Evolutionary conservation across 2,113 vertebrate species (phyloP), one percentile per base, ranked within the genome.

Genomic region (Natator depressus): DNA sequence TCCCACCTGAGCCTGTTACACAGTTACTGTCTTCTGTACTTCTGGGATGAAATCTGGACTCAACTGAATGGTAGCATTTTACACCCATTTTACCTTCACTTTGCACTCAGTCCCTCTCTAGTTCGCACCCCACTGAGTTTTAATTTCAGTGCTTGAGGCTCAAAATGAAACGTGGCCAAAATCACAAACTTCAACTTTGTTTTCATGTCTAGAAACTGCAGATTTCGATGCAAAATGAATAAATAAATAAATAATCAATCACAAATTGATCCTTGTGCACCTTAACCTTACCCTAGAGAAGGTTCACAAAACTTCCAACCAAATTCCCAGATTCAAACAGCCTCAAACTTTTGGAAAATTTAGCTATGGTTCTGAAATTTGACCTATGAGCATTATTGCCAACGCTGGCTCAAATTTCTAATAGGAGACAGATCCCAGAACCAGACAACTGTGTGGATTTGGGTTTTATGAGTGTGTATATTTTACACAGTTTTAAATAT

Each of bases 371-470:
- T 69, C 42, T 13, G 51, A 10, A 3, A 9, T 27, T 6, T 76
- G 89, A 53, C 87, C 8, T 59, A 0, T 80, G 89, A 46, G 81
- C 65, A 2, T 20, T 17, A 89, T 8, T 89, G 65, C 46, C 75
- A 51, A 13, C 75, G 80, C 80, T 59, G 59, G 91, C 90, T 80
- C 82, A 62, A 25, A 51, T 90, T 87, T 94, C 62, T 96, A 49
- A 62, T 76, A 86, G 62, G 51, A 59, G 57, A 51, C 3, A 25
- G 95, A 54, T 6, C 88, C 8, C 50, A 31, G 27, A 46, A 2
- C 35, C 0, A 0, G 2, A 78, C 79, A 7, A 87, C 79, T 27
- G 80, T 16, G 17, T 53, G 12, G 5, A 6, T 55, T 83, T 57
- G 72, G 69, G 5, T 17, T 89, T 92, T 84, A 11, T 69, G 49